These are phyloP conservation scores for Nannoperca australis DNA, from an alignment of 2,797 vertebrate genomes.

Conservation along the genomic window DNA sequence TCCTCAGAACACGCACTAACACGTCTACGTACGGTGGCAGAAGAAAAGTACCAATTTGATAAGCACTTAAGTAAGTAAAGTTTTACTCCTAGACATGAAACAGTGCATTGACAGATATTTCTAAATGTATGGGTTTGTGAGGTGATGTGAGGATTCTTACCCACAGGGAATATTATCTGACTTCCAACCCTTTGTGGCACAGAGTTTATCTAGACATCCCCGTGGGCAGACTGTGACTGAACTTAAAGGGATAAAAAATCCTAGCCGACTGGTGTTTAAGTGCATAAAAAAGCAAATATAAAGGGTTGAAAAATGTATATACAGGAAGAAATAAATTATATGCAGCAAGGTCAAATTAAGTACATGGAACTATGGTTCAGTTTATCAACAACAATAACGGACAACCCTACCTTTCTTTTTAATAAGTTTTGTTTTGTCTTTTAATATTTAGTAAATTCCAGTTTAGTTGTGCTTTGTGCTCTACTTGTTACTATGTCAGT, in stretches of 20 bases:
- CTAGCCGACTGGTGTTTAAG: background rate
- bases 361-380: background rate
- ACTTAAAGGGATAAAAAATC: background rate
- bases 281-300: background rate
- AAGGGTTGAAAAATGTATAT: background rate
- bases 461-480: background rate
- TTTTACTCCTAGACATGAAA: constrained; percentile 34
- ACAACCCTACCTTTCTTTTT: no score
- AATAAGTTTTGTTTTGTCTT: background rate
- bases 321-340: background rate
- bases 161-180: background rate
- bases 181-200: constrained; percentile 19
- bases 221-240: constrained; percentile 1
- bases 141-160: constrained; percentile 20
- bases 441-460: background rate
- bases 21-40: constrained; percentile 6
- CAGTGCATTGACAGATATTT: constrained; percentile 11
- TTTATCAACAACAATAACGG: background rate
- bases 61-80: constrained; percentile 41
- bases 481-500: background rate
- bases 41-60: constrained; percentile 43
- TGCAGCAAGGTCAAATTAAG: background rate
- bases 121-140: constrained; percentile 23
- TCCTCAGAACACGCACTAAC: constrained; percentile 19
- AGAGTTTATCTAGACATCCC: constrained; percentile 18